Percentiles rank a stretch among this genome's conserved stretches.
phyloP scores from a whole-genome alignment of 2,888 invertebrate species.

The Bugula neritina region DNA sequence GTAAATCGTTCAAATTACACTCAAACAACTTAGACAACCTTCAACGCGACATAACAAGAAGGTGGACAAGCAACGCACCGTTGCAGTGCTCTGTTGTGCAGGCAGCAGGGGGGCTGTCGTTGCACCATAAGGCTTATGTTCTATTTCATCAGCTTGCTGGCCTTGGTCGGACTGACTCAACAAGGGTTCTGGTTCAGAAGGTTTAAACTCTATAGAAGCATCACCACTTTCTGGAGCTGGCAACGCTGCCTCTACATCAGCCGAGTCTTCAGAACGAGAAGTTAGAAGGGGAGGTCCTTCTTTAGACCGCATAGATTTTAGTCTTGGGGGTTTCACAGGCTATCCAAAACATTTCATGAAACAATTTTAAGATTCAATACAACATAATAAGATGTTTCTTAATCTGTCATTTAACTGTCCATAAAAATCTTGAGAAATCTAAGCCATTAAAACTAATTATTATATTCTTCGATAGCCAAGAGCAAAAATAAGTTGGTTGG shows the following conservation, averaged over 20 bases:
- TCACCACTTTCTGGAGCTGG: background rate
- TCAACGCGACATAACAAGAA: no score
- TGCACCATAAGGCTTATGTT: background rate
- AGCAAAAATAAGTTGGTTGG: no score
- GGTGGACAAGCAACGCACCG: background rate
- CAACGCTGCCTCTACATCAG: background rate
- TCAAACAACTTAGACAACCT: no score
- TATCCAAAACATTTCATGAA: background rate
- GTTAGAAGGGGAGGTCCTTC: background rate
- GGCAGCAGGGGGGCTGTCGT: background rate
- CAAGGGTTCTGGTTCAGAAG: background rate
- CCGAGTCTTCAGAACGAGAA: no score
- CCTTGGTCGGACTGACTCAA: background rate
- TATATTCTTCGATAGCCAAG: no score
- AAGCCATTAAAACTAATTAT: no score
- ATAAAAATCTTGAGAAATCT: no score
- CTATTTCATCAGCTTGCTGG: background rate
- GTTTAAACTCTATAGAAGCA: background rate
- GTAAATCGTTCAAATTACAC: no score
- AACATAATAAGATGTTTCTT: no score
- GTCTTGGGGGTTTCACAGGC: slow-evolving; percentile 14
- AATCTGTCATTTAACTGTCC: no score
- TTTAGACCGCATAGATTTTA: slow-evolving; percentile 23
- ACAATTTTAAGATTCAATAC: no score
- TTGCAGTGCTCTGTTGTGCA: background rate